Evolutionary conservation across 2,113 vertebrate genomes (phyloP), one percentile per base, ranked within the genome.

Genomic region (Ascaphus truei): DNA sequence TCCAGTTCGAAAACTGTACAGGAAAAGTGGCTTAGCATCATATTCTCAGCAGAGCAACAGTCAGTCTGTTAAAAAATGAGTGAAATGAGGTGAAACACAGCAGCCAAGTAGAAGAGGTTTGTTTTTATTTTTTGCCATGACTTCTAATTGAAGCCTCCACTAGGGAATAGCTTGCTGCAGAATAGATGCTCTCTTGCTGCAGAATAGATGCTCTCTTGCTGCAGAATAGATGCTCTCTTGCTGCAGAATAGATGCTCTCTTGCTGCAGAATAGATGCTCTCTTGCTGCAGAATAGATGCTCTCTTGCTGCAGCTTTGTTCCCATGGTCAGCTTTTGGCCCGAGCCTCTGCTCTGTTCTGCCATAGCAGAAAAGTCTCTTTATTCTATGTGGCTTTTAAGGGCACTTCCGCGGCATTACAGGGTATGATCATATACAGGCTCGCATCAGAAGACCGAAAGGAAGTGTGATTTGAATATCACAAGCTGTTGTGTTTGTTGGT

Each of bases 1-100:
- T 66, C 81, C 82, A 73, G 73, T 85, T 84, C 82, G 74, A 85
- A 88, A 86, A 82, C 78, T 85, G 78, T 80, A 75, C 80, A 85
- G 85, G 81, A 89, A 89, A 89, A 84, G 78, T 79, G 75, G 73
- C 80, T 85, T 85, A 86, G 71, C 83, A 78, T 87, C 72, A 37
- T 75, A 85, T 81, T 82, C 85, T 86, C 83, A 69, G 47, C 74
- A 76, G 83, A 80, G 81, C 77, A 77, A 75, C 80, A 72, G 67
- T 83, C 72, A 33, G 64, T 74, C 77, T 85, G 73, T 71, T 79
- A 57, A 73, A 31, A 29, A 43, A 75, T 57, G 59, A 80, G 73
- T 74, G 79, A 83, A 79, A 82, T 85, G 83, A 82, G 75, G 76
- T 85, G 76, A 85, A 76, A 74, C 74, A 31, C 6, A 36, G 23